These are phyloP conservation scores for Arrhopalites spinosus DNA, from an alignment of 2,888 invertebrate genomes.

Conservation along the genomic window DNA sequence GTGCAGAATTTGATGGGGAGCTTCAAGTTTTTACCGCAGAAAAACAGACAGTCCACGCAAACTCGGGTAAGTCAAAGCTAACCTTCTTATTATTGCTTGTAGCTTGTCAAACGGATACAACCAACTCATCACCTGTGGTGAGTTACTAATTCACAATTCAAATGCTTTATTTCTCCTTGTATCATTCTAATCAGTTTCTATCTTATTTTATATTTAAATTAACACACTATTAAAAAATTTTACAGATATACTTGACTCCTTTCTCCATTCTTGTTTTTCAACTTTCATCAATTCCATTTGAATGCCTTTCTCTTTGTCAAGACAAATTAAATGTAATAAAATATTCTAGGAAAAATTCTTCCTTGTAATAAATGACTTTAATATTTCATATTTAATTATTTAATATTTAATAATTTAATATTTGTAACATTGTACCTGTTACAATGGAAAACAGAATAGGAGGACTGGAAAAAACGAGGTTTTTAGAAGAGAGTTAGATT, in stretches of 20 bases:
- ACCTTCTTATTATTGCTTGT: neutral
- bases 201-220: no score
- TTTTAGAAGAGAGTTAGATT: no score
- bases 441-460: neutral
- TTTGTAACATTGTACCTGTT: neutral
- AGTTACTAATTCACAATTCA: neutral
- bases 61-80: conserved; percentile 9
- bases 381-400: neutral
- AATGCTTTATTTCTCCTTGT: no score
- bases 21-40: conserved; percentile 17
- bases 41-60: conserved; percentile 28
- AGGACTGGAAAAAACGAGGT: neutral
- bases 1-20: conserved; percentile 34
- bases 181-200: no score
- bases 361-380: no score
- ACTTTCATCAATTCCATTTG: no score
- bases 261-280: no score
- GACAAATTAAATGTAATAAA: no score
- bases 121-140: neutral
- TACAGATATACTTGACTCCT: no score
- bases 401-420: neutral
- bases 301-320: no score
- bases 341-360: no score
- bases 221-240: no score
- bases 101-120: neutral